Evolutionary conservation across 2,797 vertebrate genomes (phyloP).

Genomic region (Sebastes trivittatus): DNA sequence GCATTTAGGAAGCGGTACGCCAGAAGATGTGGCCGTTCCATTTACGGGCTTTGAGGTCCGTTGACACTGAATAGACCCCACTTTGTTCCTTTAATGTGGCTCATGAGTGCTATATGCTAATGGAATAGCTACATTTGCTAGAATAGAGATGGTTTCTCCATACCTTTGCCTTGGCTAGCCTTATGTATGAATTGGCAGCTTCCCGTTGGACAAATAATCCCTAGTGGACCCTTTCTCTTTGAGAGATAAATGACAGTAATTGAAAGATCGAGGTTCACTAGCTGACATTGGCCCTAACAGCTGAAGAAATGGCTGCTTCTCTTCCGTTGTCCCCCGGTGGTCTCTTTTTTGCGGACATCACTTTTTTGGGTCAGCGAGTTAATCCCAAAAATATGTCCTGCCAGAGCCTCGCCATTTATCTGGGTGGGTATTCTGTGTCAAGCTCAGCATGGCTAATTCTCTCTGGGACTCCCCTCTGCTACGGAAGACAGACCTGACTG

Average conservation of each 20-base stretch:
- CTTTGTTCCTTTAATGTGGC: constrained; percentile 41
- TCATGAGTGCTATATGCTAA: constrained; percentile 21
- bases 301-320: constrained; percentile 68
- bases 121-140: constrained; percentile 5
- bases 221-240: constrained; percentile 33
- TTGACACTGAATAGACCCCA: constrained; percentile 20
- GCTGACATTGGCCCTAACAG: constrained; percentile 57
- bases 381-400: constrained; percentile 84
- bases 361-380: constrained; percentile 84
- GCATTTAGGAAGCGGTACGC: constrained; percentile 7
- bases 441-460: constrained; percentile 76
- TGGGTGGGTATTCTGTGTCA: constrained; percentile 81
- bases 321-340: constrained; percentile 64
- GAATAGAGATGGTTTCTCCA: constrained; percentile 31
- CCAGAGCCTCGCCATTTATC: constrained; percentile 80
- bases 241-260: constrained; percentile 44
- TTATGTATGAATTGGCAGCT: constrained; percentile 48
- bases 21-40: constrained; percentile 21
- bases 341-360: constrained; percentile 74
- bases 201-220: constrained; percentile 34
- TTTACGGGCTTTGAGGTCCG: constrained; percentile 15
- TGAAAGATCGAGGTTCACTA: constrained; percentile 57
- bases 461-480: constrained; percentile 72
- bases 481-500: constrained; percentile 71
- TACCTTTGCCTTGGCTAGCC: constrained; percentile 28